Evolutionary conservation across 2,888 invertebrate species (phyloP).

Genomic region (Spisula solida): DNA sequence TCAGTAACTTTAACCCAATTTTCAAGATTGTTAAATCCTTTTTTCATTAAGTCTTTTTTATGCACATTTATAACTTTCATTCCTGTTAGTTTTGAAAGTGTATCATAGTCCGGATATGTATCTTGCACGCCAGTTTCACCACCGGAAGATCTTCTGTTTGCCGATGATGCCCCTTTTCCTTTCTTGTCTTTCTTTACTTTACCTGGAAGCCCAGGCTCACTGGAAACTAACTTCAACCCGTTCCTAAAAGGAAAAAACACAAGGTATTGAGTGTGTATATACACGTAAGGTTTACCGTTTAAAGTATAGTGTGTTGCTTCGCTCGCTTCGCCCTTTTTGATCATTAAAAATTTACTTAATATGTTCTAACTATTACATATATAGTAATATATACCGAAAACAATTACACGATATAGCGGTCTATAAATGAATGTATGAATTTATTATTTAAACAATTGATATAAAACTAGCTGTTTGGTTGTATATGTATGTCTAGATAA

Average conservation of each 20-base stretch:
- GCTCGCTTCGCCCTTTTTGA: no score
- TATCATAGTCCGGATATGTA: background rate
- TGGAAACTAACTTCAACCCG: background rate
- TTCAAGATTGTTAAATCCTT: slow-evolving; percentile 67
- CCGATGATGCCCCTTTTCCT: background rate
- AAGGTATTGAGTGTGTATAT: background rate
- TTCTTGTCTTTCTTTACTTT: slow-evolving; percentile 13
- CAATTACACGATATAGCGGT: no score
- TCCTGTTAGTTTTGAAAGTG: background rate
- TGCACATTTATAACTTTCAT: slow-evolving; percentile 63
- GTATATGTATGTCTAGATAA: no score
- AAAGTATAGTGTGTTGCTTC: no score
- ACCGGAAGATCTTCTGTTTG: background rate
- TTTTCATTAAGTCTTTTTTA: slow-evolving; percentile 54
- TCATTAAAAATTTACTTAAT: no score
- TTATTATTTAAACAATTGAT: no score
- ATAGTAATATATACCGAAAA: no score
- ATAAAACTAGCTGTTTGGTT: no score
- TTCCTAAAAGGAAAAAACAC: background rate
- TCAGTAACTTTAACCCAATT: slow-evolving; percentile 69
- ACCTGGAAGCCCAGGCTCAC: slow-evolving; percentile 22
- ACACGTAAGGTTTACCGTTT: background rate
- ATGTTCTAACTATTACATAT: no score
- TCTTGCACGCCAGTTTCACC: background rate
- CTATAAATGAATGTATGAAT: no score